phyloP scores from a whole-genome alignment of 2,797 vertebrate genomes.

The Champsocephalus esox region DNA sequence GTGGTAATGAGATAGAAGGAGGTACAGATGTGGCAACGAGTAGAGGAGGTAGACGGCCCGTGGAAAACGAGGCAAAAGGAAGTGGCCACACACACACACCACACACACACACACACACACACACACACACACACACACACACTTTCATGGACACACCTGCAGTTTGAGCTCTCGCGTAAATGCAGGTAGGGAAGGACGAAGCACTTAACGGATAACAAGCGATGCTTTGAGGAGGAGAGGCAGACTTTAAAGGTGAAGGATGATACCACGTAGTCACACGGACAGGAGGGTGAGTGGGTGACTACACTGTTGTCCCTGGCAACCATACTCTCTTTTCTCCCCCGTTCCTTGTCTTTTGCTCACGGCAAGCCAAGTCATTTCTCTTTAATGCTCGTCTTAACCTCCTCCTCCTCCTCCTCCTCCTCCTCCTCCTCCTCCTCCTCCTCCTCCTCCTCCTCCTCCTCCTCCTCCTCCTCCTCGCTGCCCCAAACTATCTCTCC shows the following conservation, averaged over 20 bases:
- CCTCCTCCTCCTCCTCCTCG: not conserved
- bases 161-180: not conserved
- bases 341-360: not conserved
- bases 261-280: conserved; percentile 50
- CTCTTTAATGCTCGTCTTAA: conserved; percentile 23
- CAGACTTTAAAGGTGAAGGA: conserved; percentile 51
- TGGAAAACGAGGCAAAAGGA: conserved; percentile 21
- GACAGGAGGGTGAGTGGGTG: conserved; percentile 21
- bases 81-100: not conserved
- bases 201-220: conserved; percentile 29
- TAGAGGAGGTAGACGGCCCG: conserved; percentile 7
- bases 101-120: too few relatives aligned
- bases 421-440: not conserved
- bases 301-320: conserved; percentile 46
- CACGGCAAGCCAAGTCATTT: conserved; percentile 25
- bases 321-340: conserved; percentile 19
- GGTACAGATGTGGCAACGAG: conserved; percentile 5
- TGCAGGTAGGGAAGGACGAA: conserved; percentile 2
- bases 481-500: not conserved
- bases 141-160: not conserved
- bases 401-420: not conserved
- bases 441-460: conserved; percentile 1
- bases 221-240: conserved; percentile 16
- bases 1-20: not conserved
- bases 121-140: too few relatives aligned